Base-by-base conservation (phyloP, 2,888 invertebrate genomes). In the Merodon equestris region DNA sequence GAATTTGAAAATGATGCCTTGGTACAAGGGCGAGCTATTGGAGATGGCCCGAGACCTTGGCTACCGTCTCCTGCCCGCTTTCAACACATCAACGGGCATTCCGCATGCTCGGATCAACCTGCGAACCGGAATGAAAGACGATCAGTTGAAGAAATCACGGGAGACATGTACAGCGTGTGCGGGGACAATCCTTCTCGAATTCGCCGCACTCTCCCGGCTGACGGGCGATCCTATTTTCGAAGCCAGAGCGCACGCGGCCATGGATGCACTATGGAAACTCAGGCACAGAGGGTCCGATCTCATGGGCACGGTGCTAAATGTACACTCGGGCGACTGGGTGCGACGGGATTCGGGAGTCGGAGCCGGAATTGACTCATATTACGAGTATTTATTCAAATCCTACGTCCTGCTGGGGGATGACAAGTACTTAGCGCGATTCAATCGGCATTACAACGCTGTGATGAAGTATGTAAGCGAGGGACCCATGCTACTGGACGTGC, bases 291-390 rank as follows among this genome's bases (percentile, higher is more conserved):
- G 93, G 72, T 93, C 89, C 1, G 98, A 99, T 89, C 91, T 99
- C 9, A 97, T 99, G 95, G 99, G 99, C 3, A 97, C 98, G 0
- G 97, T 98, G 5, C 92, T 99, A 58, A 98, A 99, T 90, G 95
- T 99, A n/a, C 96, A 99, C 88, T 97, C 96, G 1, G 99, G 99
- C 0, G 97, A 98, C 89, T 99, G 99, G 99, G 94, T 98, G 4
- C 91, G 99, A 50, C 92, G 97, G 85, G 98, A 99, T 88, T 96
- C 97, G 0, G 98, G 99, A 1, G 97, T 99, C 7, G 99, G 99
- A n/a, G 99, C 99, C 12, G 99, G 99, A 19, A 98, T 99, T 83
- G 99, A 99, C 89, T 98, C 98, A 0, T 99, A 99, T 89, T 99
- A 99, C 86, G 99, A 99, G 89, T 99, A 99, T 89, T 95, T 97